Base-by-base conservation (phyloP, 2,888 invertebrate species). In the Pharmacophagus antenor region DNA sequence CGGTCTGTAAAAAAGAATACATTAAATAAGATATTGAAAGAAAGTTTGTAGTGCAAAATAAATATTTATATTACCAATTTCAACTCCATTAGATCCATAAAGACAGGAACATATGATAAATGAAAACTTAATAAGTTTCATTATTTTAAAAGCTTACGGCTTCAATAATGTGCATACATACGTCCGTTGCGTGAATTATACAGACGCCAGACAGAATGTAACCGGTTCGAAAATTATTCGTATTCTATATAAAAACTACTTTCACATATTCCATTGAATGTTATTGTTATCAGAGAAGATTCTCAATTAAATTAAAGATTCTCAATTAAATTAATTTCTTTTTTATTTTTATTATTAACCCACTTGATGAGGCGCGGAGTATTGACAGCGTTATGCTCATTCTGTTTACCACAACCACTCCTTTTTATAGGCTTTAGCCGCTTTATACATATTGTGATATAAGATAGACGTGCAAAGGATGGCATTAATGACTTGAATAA, bases 191-290 rank as follows among this genome's bases (percentile, higher is more conserved):
- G 68, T 79, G 79, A 78, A 80, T 81, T 76, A 77, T 73, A 72
- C 75, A 69, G 69, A 70, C 81, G 79, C 73, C 73, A 70, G 71
- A 73, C 70, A 71, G 75, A 77, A 74, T 72, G 70, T 69, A 83
- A 86, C 88, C 86, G 84, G 89, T 88, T 80, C 72, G 76, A 66
- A 75, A 71, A 67, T 69, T 72, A 60, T 64, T 62, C 52, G 58
- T 46, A 56, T 52, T 52, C 58, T 58, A 57, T 68, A 69, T 62
- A 65, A 67, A 65, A 61, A 70, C 67, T 63, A 82, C 87, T 88
- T 88, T 88, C 88, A 82, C 85, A 70, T 70, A 58, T 54, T 65
- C 61, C 55, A 63, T 55, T 48, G 10, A 58, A 15, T 42, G 31
- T 37, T 37, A n/a, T 15, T 37, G n/a, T n/a, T n/a, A 37, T n/a